These are phyloP conservation scores for Aelia acuminata DNA, from an alignment of 2,888 invertebrate genomes.

Conservation along the genomic window DNA sequence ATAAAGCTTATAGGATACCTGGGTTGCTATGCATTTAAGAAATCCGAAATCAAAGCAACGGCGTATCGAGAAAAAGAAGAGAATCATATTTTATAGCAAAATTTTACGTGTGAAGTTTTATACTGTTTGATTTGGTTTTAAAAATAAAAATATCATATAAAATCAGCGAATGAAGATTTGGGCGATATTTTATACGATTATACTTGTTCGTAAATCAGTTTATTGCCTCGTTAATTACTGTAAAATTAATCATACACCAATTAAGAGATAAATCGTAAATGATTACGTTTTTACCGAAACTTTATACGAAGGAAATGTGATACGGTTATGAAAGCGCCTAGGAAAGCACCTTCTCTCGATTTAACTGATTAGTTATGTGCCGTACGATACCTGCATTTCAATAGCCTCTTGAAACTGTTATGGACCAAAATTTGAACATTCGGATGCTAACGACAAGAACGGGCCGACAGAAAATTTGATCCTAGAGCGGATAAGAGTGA, in stretches of 20 bases:
- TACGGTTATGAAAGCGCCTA: background rate
- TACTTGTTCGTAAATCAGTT: background rate
- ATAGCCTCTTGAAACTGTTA: slow-evolving; percentile 1
- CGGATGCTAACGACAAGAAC: background rate
- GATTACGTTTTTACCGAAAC: background rate
- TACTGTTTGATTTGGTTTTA: too few relatives aligned
- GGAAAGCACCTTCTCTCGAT: background rate
- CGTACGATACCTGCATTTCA: background rate
- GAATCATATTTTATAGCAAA: too few relatives aligned
- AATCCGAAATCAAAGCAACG: too few relatives aligned
- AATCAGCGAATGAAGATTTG: too few relatives aligned
- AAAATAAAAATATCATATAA: too few relatives aligned
- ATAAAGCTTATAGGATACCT: too few relatives aligned
- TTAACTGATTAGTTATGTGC: background rate
- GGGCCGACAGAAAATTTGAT: background rate
- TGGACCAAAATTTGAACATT: slow-evolving; percentile 15
- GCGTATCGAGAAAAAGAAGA: too few relatives aligned
- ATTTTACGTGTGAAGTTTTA: too few relatives aligned
- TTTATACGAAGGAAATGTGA: background rate
- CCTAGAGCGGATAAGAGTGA: slow-evolving; percentile 11
- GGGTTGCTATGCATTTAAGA: too few relatives aligned
- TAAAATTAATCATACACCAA: background rate
- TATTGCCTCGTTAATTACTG: background rate
- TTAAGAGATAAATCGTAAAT: background rate
- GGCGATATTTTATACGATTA: too few relatives aligned